Evolutionary conservation across 2,113 vertebrate species (phyloP), one percentile per base, ranked within the genome.

Genomic region (Charadrius vociferus): DNA sequence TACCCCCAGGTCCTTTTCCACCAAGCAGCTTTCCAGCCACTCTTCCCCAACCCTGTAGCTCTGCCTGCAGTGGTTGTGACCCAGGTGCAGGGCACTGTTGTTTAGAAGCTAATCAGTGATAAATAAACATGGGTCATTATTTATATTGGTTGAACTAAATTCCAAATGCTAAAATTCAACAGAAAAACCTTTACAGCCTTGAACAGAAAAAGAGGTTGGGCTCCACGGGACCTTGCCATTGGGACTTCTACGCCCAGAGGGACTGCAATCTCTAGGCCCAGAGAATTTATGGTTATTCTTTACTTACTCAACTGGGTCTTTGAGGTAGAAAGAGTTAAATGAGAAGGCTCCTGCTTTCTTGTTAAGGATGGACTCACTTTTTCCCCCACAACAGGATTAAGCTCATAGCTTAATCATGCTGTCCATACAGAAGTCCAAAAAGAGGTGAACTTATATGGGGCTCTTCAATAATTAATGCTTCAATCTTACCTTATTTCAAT

Each of bases 391-490:
- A 45, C 10, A 85, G 8, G 20, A 79, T 68, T 85, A 91, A 85
- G 34, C 16, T 82, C 26, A 55, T 30, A 68, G 24, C 9, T 93
- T 81, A 81, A 71, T 49, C 45, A 59, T 67, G 32, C 45, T 88
- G 45, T 55, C 45, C 58, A 56, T 36, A 14, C 41, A 50, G 23
- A 84, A 75, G 16, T 30, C 22, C 68, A 26, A 61, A 84, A 81
- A 78, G 26, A 88, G 36, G 49, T 79, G 21, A 59, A 83, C 6
- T 56, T 83, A 43, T 24, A 82, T 49, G 53, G 59, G 39, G 16
- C 24, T 81, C 37, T 67, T 96, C 85, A 93, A 90, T 91, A 91
- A 95, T 84, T 88, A 93, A 90, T 88, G 26, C 16, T 95, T 81
- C 47, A 78, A 81, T 90, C 96, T 92, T 84, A 43, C 39, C 29